Conservation (phyloP, 2,888 invertebrate genomes). For the Tipula unca region DNA sequence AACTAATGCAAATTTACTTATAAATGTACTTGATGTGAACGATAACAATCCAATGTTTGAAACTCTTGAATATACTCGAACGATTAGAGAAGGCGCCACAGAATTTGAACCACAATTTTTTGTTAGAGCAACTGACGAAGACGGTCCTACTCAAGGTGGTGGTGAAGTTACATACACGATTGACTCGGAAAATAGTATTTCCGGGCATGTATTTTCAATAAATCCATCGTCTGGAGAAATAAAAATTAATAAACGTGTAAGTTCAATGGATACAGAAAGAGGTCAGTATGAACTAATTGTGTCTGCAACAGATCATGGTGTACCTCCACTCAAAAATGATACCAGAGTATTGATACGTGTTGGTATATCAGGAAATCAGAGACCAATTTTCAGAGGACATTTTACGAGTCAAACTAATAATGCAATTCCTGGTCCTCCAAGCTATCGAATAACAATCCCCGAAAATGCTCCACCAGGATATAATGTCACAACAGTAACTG, state of each 20-base stretch:
- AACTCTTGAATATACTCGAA: conserved; percentile 58
- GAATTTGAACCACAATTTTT: conserved; percentile 72
- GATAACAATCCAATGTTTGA: conserved; percentile 70
- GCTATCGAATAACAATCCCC: conserved; percentile 59
- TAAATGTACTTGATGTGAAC: conserved; percentile 66
- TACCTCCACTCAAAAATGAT: conserved; percentile 56
- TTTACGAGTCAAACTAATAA: conserved; percentile 48
- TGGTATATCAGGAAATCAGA: conserved; percentile 69
- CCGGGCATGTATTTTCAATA: conserved; percentile 55
- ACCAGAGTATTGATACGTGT: conserved; percentile 61
- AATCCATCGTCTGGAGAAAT: conserved; percentile 64
- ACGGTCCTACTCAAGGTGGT: conserved; percentile 64
- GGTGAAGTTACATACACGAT: conserved; percentile 58
- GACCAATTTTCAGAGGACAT: conserved; percentile 70
- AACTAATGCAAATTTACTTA: conserved; percentile 58
- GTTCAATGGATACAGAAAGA: conserved; percentile 63
- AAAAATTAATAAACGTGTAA: conserved; percentile 52
- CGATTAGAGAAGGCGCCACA: conserved; percentile 65
- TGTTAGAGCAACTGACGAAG: conserved; percentile 68
- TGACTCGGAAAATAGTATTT: conserved; percentile 58
- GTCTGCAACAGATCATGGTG: conserved; percentile 63
- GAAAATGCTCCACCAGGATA: conserved; percentile 63
- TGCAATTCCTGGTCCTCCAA: conserved; percentile 57
- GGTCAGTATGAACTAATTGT: conserved; percentile 63
- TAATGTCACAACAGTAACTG: conserved; percentile 60